Evolutionary conservation across 2,113 vertebrate species (phyloP).

Genomic region (Rafetus swinhoei): DNA sequence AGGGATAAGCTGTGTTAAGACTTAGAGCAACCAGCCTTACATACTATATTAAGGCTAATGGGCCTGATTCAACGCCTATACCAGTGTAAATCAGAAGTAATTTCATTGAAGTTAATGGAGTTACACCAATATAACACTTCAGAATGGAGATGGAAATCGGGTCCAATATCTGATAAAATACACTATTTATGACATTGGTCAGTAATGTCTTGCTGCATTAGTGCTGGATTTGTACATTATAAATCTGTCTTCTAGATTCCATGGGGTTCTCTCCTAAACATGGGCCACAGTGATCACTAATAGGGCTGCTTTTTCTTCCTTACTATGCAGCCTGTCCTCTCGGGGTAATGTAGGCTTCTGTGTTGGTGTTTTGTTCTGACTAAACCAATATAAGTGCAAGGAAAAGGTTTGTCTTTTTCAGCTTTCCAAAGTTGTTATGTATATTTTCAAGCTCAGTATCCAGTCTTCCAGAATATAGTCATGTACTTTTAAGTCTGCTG

Average conservation of each 20-base stretch:
- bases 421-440: slow-evolving; percentile 6
- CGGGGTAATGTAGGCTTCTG: slow-evolving; percentile 21
- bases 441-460: slow-evolving; percentile 2
- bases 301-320: slow-evolving; percentile 22
- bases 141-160: slow-evolving; percentile 33
- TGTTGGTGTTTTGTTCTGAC: slow-evolving; percentile 10
- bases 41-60: slow-evolving; percentile 49
- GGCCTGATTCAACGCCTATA: slow-evolving; percentile 1
- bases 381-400: slow-evolving; percentile 17
- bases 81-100: slow-evolving; percentile 8
- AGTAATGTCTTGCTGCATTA: not conserved
- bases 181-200: slow-evolving; percentile 56
- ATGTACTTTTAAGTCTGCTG: slow-evolving; percentile 10
- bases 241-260: slow-evolving; percentile 39
- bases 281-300: slow-evolving; percentile 39
- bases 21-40: slow-evolving; percentile 39
- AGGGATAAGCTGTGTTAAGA: slow-evolving; percentile 38
- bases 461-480: not conserved
- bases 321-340: not conserved
- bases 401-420: slow-evolving; percentile 48
- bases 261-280: slow-evolving; percentile 38
- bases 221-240: not conserved
- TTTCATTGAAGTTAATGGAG: slow-evolving; percentile 17
- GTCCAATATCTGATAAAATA: not conserved
- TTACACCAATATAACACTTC: slow-evolving; percentile 1